Evolutionary conservation across 1,140 invertebrate species (phyloP), one percentile per base, ranked within the genome.

Genomic region (Ceratitis capitata): DNA sequence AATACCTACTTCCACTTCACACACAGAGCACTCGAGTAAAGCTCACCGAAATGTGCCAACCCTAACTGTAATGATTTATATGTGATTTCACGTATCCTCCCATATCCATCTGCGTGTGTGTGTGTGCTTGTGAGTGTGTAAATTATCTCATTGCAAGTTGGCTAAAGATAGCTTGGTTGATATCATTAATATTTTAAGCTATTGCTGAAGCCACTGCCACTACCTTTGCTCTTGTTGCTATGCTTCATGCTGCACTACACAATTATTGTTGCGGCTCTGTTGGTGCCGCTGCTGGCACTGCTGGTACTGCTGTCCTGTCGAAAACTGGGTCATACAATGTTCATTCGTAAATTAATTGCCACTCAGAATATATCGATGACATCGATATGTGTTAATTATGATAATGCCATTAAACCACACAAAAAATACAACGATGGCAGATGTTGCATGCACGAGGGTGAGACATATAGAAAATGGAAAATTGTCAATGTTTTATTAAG

Each of bases 371-470:
- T 78, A 78, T 78, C 69, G 69, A 45, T 45, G 69, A 45, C 69
- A 78, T 9, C 42, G 69, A 78, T 78, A 45, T 78, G 69, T 78
- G 69, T 78, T 78, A 78, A 78, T 78, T 78, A 78, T 78, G 69
- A 45, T 39, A 78, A 78, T 78, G 69, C 12, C 69, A 78, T 78
- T 45, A 39, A 78, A 39, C 39, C n/a, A 32, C 69, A 78, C 42
- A 69, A 78, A 78, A 26, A n/a, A 39, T 39, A 78, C n/a, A n/a
- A n/a, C n/a, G n/a, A n/a, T 78, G 39, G 69, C 3, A 39, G 26
- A 42, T 45, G 35, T 19, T 69, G n/a, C 6, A 35, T 69, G 61
- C n/a, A n/a, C n/a, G n/a, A n/a, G n/a, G n/a, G n/a, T n/a, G n/a
- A n/a, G n/a, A n/a, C n/a, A n/a, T n/a, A n/a, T 69, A 19, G 16